Evolutionary conservation across 2,797 vertebrate species (phyloP), one percentile per base, ranked within the genome.

Genomic region (Melanotaenia trifasciata): DNA sequence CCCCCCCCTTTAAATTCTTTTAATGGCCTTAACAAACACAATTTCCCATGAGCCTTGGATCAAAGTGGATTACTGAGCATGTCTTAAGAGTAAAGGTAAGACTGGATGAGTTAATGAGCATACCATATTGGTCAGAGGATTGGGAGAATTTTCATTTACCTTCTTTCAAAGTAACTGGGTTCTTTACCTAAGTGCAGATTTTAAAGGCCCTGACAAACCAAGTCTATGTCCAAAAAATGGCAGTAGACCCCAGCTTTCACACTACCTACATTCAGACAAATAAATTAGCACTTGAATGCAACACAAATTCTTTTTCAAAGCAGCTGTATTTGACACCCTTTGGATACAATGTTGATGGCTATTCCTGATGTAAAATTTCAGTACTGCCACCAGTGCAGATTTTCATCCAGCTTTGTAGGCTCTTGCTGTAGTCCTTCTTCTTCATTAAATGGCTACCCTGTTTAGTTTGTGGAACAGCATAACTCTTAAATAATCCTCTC

Each of bases 401-500:
- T 22, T 22, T n/a, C n/a, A 22, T 50, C n/a, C 9, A 16, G 16
- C 16, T 43, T 43, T 3, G 40, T 43, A 43, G 40, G 9, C 1
- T 16, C 40, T 43, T 5, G 5, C 40, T 18, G 40, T 1, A 5
- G 38, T 40, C 38, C 38, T 40, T 40, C 38, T 2, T 20, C 45
- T n/a, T 47, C 20, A 47, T n/a, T 24, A 24, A 24, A 53, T 53
- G 22, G 50, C 11, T 28, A 14, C 51, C 14, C 51, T 4, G 10
- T 54, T 54, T 54, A 1, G n/a, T 26, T 24, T 54, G 51, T 54
- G 51, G 51, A 14, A 28, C 64, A 62, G 65, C 51, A 69, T 61
- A 57, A 67, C 33, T 64, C 50, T 28, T 33, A 64, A 80, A 82
- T 63, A 66, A 58, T 70, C 63, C 45, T 72, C 53, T 86, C 64